Conservation (phyloP, 2,888 invertebrate species). For the Halocaridina rubra region DNA sequence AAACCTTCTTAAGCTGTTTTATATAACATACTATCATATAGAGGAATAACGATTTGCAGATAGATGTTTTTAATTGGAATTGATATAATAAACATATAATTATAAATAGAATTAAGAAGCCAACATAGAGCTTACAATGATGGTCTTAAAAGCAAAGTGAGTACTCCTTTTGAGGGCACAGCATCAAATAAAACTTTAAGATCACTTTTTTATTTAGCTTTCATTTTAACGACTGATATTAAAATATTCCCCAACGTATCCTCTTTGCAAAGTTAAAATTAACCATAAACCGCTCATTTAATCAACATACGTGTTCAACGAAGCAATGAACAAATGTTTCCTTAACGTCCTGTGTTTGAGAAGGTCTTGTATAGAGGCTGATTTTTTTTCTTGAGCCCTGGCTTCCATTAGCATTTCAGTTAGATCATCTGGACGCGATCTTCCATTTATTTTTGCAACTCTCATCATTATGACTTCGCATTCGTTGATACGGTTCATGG, state of each 20-base stretch:
- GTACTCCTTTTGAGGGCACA: too few relatives aligned
- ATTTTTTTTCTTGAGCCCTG: not conserved
- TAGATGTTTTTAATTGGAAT: not conserved
- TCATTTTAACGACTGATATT: too few relatives aligned
- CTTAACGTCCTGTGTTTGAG: not conserved
- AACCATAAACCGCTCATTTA: too few relatives aligned
- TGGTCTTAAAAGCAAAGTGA: too few relatives aligned
- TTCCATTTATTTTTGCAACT: slow-evolving; percentile 44
- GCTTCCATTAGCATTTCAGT: slow-evolving; percentile 16
- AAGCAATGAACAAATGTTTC: slow-evolving; percentile 21
- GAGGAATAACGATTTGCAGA: not conserved
- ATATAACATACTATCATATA: not conserved
- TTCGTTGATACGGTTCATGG: slow-evolving; percentile 13
- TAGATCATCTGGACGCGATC: not conserved
- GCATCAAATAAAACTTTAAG: too few relatives aligned
- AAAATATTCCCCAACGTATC: too few relatives aligned
- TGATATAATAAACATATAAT: too few relatives aligned
- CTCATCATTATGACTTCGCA: slow-evolving; percentile 35
- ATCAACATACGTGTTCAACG: slow-evolving; percentile 43
- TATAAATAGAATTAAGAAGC: too few relatives aligned
- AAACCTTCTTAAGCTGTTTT: too few relatives aligned
- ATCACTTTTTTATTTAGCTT: too few relatives aligned
- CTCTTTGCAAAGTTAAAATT: too few relatives aligned
- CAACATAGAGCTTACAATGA: too few relatives aligned
- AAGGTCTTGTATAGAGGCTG: not conserved